Conservation (phyloP, 2,113 vertebrate genomes). For the Pelvicachromis taeniatus region DNA sequence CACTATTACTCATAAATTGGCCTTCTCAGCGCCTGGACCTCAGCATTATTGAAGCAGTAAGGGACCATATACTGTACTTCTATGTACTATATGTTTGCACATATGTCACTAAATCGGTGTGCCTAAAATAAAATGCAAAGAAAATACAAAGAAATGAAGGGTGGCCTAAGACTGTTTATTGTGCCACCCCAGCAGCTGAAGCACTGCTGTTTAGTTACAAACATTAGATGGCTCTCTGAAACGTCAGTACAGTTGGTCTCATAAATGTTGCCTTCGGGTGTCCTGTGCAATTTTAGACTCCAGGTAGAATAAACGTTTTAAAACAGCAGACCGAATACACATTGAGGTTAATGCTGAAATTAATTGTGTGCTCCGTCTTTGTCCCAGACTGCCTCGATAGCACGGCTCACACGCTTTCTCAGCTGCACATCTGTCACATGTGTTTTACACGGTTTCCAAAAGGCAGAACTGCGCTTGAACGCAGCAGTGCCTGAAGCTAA, state of each 20-base stretch:
- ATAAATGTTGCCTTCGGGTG: not conserved
- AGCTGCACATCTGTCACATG: not conserved
- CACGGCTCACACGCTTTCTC: not conserved
- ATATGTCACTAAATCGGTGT: not conserved
- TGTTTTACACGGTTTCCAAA: not conserved
- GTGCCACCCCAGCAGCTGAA: not conserved
- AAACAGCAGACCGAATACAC: not conserved
- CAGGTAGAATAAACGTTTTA: not conserved
- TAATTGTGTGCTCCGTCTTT: not conserved
- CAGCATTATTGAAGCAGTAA: not conserved
- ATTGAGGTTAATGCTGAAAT: not conserved
- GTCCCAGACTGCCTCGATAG: not conserved
- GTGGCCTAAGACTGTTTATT: not conserved
- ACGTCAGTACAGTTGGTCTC: not conserved
- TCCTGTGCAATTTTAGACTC: not conserved
- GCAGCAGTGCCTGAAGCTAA: slow-evolving; percentile 5
- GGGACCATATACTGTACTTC: not conserved
- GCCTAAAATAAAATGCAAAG: not conserved
- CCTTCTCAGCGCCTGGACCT: not conserved
- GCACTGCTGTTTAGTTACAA: not conserved
- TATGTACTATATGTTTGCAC: not conserved
- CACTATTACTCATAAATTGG: not conserved
- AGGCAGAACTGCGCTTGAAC: not conserved
- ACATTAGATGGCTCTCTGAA: not conserved
- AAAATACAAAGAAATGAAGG: not conserved